Evolutionary conservation across 1,140 invertebrate genomes (phyloP).

Genomic region (Caenorhabditis briggsae): DNA sequence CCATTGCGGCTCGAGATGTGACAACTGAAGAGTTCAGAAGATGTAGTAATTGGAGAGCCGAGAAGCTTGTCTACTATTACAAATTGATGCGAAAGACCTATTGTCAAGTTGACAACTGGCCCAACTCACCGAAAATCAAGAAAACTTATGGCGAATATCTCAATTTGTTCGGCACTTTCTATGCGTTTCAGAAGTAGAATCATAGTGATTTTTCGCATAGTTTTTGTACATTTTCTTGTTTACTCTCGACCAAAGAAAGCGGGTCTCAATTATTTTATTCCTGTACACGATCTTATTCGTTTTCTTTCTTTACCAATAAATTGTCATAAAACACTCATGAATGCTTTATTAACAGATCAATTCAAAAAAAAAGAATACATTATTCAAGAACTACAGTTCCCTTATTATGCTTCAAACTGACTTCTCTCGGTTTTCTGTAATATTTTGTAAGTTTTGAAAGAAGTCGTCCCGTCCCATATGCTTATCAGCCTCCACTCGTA

Average conservation of each 20-base stretch:
- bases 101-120: conserved; percentile 63
- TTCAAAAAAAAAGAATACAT: not conserved
- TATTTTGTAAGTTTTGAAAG: not conserved
- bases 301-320: not conserved
- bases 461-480: conserved; percentile 53
- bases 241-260: not conserved
- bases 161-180: conserved; percentile 65
- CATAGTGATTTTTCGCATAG: not conserved
- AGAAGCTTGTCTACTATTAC: conserved; percentile 70
- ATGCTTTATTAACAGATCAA: not conserved
- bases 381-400: not conserved
- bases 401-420: not conserved
- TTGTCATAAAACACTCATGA: not conserved
- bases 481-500: conserved; percentile 70
- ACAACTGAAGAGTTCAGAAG: conserved; percentile 15
- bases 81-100: conserved; percentile 67
- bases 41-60: conserved; percentile 67
- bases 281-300: conserved; percentile 32
- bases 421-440: conserved; percentile 6
- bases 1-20: not conserved
- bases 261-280: not conserved
- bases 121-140: conserved; percentile 65
- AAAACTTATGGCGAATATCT: conserved; percentile 63
- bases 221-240: not conserved
- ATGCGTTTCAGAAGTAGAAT: conserved; percentile 66